Evolutionary conservation across 2,888 invertebrate species (phyloP).

Genomic region (Pristionchus mayeri): DNA sequence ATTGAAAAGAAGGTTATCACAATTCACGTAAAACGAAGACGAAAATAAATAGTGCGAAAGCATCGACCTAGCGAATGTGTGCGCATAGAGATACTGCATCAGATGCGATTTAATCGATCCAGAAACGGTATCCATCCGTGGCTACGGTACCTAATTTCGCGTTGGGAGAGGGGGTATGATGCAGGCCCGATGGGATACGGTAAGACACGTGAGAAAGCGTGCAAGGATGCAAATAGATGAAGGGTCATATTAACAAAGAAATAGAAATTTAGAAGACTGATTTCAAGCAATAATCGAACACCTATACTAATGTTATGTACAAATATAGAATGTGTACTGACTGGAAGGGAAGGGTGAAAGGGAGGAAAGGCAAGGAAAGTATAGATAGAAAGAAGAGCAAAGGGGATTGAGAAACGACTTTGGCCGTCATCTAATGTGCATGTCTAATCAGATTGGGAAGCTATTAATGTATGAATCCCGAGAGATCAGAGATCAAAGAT

Average conservation of each 20-base stretch:
- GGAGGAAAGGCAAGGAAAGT: constrained; percentile 4
- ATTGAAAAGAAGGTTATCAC: constrained; percentile 17
- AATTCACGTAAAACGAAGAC: constrained; percentile 33
- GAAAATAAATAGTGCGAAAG: constrained; percentile 22
- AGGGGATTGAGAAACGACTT: neutral
- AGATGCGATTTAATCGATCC: constrained; percentile 9
- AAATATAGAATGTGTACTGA: constrained; percentile 40
- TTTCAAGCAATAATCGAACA: constrained; percentile 22
- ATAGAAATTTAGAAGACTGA: constrained; percentile 26
- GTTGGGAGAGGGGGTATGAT: constrained; percentile 17
- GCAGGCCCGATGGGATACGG: constrained; percentile 42
- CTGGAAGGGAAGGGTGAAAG: neutral
- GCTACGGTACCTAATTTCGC: constrained; percentile 37
- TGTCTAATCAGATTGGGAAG: constrained; percentile 40
- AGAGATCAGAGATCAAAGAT: constrained; percentile 29
- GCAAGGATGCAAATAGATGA: constrained; percentile 32
- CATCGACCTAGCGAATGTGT: constrained; percentile 31
- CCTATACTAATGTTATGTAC: constrained; percentile 35
- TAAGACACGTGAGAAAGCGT: constrained; percentile 40
- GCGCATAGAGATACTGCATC: constrained; percentile 14
- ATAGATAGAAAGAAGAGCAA: constrained; percentile 28
- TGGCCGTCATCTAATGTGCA: constrained; percentile 20
- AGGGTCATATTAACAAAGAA: constrained; percentile 18
- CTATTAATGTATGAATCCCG: constrained; percentile 20
- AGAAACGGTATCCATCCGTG: constrained; percentile 17